Evolutionary conservation across 37 sponge, comb jelly and placozoan genomes (phyloP).

Genomic region (Eunapius fragilis): DNA sequence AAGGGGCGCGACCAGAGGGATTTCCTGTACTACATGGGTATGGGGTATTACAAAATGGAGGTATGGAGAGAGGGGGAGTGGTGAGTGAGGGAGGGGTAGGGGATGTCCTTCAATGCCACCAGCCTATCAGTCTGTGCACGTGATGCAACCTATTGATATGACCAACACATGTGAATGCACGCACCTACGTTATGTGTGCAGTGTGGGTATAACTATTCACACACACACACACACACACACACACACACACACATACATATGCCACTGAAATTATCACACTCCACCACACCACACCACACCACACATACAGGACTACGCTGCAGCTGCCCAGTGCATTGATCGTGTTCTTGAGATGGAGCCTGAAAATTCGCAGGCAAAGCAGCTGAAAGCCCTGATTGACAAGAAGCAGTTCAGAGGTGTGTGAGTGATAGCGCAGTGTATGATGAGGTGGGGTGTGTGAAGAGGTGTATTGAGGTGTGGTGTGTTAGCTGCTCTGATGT

Average conservation of each 20-base stretch:
- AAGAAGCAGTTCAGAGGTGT: slow-evolving; percentile 73
- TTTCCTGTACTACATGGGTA: too few species aligned
- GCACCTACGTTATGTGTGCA: too few species aligned
- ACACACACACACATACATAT: background rate
- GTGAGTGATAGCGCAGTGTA: background rate
- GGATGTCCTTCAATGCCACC: too few species aligned
- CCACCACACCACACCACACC: background rate
- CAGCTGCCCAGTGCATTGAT: slow-evolving; percentile 6
- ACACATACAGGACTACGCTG: slow-evolving; percentile 1
- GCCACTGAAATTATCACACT: background rate
- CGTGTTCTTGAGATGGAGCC: slow-evolving; percentile 79
- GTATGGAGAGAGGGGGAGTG: too few species aligned
- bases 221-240: background rate
- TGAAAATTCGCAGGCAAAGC: slow-evolving; percentile 74
- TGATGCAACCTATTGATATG: too few species aligned
- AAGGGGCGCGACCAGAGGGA: too few species aligned
- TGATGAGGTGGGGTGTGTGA: background rate
- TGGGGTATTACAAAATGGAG: too few species aligned
- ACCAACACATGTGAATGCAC: too few species aligned
- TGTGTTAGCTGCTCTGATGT: too few species aligned
- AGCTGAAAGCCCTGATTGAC: slow-evolving; percentile 65
- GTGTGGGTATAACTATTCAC: background rate
- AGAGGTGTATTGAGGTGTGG: background rate
- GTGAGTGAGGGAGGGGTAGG: too few species aligned
- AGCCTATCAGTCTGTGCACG: too few species aligned